A percentile compares a stretch with the other conserved stretches of the same genome.
These are phyloP conservation scores for Euproctis similis DNA, from an alignment of 2,888 invertebrate species.

Conservation along the genomic window DNA sequence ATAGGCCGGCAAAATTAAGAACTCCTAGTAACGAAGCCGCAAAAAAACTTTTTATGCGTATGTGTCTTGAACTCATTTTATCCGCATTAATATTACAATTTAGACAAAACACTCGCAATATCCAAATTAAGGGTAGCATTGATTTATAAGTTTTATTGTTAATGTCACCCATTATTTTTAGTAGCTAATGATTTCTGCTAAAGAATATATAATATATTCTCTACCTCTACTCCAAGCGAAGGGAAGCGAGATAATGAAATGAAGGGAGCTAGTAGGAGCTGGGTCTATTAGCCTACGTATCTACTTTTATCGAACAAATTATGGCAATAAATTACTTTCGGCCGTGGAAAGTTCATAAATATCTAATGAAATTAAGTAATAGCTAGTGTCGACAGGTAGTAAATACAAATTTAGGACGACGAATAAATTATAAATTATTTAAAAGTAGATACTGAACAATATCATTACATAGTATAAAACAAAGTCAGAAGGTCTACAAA, in stretches of 20 bases:
- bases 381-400: not conserved
- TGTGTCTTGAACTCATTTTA: constrained; percentile 8
- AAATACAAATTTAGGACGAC: not conserved
- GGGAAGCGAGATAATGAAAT: too few relatives aligned
- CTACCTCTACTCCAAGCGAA: too few relatives aligned
- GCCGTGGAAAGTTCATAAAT: constrained; percentile 1
- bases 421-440: too few relatives aligned
- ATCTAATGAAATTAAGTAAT: constrained; percentile 4
- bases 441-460: too few relatives aligned
- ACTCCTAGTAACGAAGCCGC: constrained; percentile 24
- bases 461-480: too few relatives aligned
- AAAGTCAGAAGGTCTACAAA: too few relatives aligned
- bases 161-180: constrained; percentile 2
- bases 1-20: constrained; percentile 30
- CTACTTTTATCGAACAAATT: too few relatives aligned
- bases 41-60: constrained; percentile 16
- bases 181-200: not conserved
- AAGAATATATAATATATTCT: too few relatives aligned
- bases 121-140: constrained; percentile 28
- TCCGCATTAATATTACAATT: constrained; percentile 22
- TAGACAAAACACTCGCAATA: constrained; percentile 41
- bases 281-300: too few relatives aligned
- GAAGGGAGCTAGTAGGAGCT: too few relatives aligned
- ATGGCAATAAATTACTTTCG: too few relatives aligned
- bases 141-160: constrained; percentile 18